phyloP scores from a whole-genome alignment of 2,888 invertebrate species.

The Enoplolaimus lenunculus region DNA sequence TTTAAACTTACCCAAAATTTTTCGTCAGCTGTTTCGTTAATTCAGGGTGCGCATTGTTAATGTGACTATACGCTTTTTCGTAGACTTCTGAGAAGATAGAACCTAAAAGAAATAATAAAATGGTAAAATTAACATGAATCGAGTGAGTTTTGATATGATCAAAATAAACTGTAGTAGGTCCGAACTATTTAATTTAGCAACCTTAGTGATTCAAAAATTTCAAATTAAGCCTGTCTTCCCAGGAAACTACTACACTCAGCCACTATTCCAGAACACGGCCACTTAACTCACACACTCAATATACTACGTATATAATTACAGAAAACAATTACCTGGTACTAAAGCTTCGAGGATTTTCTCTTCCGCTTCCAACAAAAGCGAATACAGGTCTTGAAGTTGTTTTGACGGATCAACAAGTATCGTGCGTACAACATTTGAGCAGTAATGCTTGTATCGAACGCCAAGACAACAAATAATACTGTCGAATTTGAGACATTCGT shows the following conservation, averaged over 20 bases:
- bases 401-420: constrained; percentile 80
- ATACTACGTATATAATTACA: too few species aligned
- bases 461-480: constrained; percentile 87
- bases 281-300: too few species aligned
- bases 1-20: constrained; percentile 59
- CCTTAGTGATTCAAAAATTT: too few species aligned
- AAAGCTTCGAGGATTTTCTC: constrained; percentile 75
- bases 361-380: constrained; percentile 70
- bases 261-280: too few species aligned
- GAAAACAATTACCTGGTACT: constrained; percentile 51
- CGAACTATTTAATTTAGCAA: too few species aligned
- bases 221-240: too few species aligned
- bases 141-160: too few species aligned
- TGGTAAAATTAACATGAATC: too few species aligned
- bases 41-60: constrained; percentile 70
- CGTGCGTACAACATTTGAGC: constrained; percentile 91
- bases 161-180: too few species aligned
- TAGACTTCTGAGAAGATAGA: constrained; percentile 71
- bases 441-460: constrained; percentile 87
- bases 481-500: constrained; percentile 83
- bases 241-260: too few species aligned
- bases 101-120: constrained; percentile 45
- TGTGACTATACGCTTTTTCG: constrained; percentile 61
- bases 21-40: constrained; percentile 79
- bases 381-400: constrained; percentile 62